phyloP scores from a whole-genome alignment of 2,113 vertebrate genomes.

The Rhinoderma darwinii region DNA sequence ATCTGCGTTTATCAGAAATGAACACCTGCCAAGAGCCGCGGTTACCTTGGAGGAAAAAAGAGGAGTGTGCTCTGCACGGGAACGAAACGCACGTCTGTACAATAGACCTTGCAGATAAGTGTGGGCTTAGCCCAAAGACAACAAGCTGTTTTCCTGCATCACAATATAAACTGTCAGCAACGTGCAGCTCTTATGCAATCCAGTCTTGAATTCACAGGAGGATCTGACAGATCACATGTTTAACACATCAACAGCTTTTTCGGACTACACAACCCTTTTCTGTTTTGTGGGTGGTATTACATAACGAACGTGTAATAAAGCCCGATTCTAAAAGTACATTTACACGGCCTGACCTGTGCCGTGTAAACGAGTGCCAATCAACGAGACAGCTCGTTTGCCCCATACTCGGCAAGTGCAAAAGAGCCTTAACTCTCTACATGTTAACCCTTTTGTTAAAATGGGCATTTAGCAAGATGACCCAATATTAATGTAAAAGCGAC shows the following conservation, averaged over 20 bases:
- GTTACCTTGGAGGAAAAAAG: background rate
- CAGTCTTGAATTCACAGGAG: background rate
- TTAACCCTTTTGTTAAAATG: no score
- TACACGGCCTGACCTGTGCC: no score
- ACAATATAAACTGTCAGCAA: background rate
- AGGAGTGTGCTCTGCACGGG: background rate
- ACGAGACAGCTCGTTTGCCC: no score
- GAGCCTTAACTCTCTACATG: no score
- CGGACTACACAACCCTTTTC: background rate
- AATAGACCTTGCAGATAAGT: constrained; percentile 14
- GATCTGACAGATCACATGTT: background rate
- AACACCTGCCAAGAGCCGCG: constrained; percentile 49
- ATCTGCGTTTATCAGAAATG: constrained; percentile 24
- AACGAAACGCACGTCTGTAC: background rate
- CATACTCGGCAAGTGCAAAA: no score
- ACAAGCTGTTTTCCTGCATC: background rate
- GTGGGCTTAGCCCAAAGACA: background rate
- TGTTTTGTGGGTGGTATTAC: background rate
- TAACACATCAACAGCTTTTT: background rate
- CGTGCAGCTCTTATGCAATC: background rate
- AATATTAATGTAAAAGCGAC: no score
- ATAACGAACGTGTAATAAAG: background rate
- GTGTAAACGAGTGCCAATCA: no score
- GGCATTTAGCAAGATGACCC: no score
- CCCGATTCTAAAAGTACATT: no score